Base-by-base conservation (phyloP, 2,888 invertebrate genomes). In the Marronus borbonicus region DNA sequence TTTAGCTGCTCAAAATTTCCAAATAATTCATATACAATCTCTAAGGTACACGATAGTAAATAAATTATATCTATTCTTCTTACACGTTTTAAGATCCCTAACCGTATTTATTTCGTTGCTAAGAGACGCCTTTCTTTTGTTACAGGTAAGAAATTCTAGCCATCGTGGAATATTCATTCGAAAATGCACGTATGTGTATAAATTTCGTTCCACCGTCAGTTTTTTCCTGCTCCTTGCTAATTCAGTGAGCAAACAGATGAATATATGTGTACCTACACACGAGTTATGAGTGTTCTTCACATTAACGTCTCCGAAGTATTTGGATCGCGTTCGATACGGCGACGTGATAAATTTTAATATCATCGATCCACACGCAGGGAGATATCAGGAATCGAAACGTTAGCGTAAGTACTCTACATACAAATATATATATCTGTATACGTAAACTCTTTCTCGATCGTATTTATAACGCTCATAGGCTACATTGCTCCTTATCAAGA, bases 401-500 rank as follows among this genome's bases (percentile, higher is more conserved):
- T 28, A 60, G 24, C 17, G 17, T 36, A 36, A 36, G 12, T 44
- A 44, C 44, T 44, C 44, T 8, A 44, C 44, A 44, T 44, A 44
- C 44, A 44, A 8, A 44, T 44, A 12, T 44, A 44, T 8, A 12
- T 44, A 24, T 24, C 0, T 44, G 31, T 36, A 36, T 36, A 36
- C 44, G 44, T 44, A 17, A 55, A 20, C 55, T 55, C 55, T 55
- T 55, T 55, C 55, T 55, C 24, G 60, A 12, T 24, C 60, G 60
- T 60, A 28, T 28, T 60, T 60, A 28, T 60, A 60, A 65, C 65
- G 66, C 64, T 74, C 74, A 62, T 64, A 68, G 68, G 20, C 49
- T 20, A 68, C 44, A 78, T 77, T 65, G 68, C 76, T 58, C n/a
- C 80, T 81, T 81, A 81, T 81, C 81, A 77, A 80, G 80, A 81